Percentiles rank a stretch among this genome's conserved stretches.
Evolutionary conservation across 2,113 vertebrate genomes (phyloP).

Genomic region (Elgaria multicarinata): DNA sequence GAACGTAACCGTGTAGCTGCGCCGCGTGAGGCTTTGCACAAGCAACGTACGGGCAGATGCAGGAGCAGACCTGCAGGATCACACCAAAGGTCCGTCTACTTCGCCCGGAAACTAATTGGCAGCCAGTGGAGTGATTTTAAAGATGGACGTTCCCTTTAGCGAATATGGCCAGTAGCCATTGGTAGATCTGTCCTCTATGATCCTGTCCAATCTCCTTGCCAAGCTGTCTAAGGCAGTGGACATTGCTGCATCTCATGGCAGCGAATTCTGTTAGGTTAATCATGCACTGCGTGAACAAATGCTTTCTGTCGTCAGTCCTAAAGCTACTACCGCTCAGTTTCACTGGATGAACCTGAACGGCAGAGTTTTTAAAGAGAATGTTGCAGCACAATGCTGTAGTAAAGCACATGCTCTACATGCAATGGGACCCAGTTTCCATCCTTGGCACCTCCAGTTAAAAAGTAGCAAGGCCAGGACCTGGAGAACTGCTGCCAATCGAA

Average conservation of each 20-base stretch:
- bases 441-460: neutral
- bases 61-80: neutral
- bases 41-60: neutral
- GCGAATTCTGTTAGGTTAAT: neutral
- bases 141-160: no score
- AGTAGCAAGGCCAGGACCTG: neutral
- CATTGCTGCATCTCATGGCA: no score
- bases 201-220: no score
- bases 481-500: neutral
- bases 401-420: no score
- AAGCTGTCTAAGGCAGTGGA: no score
- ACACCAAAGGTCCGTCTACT: neutral
- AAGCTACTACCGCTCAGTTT: neutral
- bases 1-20: neutral
- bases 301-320: neutral
- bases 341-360: neutral
- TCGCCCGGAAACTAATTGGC: no score
- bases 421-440: no score
- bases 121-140: no score
- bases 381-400: neutral
- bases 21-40: no score
- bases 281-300: neutral
- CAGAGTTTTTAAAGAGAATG: neutral
- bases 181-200: no score
- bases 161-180: no score